These are phyloP conservation scores for Erebia epiphron DNA, from an alignment of 2,888 invertebrate genomes.

Conservation along the genomic window DNA sequence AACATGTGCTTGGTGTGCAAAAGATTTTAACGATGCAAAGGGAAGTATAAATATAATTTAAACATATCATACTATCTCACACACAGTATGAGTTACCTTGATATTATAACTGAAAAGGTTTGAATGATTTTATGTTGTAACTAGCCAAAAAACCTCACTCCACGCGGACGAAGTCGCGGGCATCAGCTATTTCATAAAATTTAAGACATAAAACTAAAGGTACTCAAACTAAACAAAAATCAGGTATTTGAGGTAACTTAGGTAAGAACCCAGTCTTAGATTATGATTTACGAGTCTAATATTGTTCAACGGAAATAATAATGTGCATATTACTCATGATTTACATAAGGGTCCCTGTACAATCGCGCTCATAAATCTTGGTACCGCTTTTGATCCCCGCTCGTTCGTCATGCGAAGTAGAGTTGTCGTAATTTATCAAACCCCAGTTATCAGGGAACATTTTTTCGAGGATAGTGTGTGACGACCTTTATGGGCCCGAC, in stretches of 20 bases:
- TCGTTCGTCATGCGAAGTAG: conserved; percentile 31
- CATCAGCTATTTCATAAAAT: no score
- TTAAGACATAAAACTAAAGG: no score
- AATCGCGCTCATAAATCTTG: conserved; percentile 29
- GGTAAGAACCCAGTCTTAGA: background rate
- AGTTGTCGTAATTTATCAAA: conserved; percentile 32
- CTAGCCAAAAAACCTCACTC: no score
- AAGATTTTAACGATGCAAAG: background rate
- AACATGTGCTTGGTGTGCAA: background rate
- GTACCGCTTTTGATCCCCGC: conserved; percentile 24
- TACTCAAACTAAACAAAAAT: no score
- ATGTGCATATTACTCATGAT: conserved; percentile 17
- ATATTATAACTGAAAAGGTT: no score
- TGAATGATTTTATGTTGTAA: no score
- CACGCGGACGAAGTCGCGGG: no score
- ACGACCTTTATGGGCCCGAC: background rate
- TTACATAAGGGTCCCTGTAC: conserved; percentile 25
- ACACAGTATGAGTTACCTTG: no score
- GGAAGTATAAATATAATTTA: no score
- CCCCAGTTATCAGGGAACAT: conserved; percentile 15
- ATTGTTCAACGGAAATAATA: conserved; percentile 10
- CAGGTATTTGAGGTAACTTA: background rate
- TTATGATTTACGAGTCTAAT: conserved; percentile 1
- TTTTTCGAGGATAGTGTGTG: background rate
- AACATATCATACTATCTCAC: no score